These are phyloP conservation scores for Ectemnius continuus DNA, from an alignment of 2,888 invertebrate genomes.

Conservation along the genomic window DNA sequence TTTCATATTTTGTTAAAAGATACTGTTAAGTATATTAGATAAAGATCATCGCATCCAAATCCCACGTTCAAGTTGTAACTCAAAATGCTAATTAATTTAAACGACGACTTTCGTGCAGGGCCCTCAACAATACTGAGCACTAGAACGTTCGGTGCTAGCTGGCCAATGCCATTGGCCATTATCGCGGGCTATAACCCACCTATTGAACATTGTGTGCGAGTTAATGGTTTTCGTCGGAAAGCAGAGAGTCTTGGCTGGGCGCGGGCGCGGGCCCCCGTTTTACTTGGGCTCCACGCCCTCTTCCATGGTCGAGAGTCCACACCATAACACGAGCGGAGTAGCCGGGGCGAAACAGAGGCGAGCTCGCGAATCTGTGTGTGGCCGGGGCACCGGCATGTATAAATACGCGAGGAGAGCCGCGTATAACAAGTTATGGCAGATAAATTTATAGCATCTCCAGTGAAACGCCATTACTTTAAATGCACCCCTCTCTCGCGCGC, in stretches of 20 bases:
- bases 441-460: conserved; percentile 79
- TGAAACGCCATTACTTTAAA: conserved; percentile 77
- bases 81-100: too few relatives aligned
- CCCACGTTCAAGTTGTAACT: too few relatives aligned
- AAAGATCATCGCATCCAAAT: too few relatives aligned
- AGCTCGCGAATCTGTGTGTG: conserved; percentile 69
- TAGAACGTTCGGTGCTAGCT: too few relatives aligned
- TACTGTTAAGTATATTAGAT: too few relatives aligned
- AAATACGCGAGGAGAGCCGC: conserved; percentile 77
- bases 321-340: conserved; percentile 50
- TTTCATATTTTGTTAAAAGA: too few relatives aligned
- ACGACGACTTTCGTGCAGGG: too few relatives aligned
- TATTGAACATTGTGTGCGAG: conserved; percentile 36
- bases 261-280: conserved; percentile 9
- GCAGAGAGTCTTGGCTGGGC: conserved; percentile 29
- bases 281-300: conserved; percentile 48
- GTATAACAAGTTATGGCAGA: conserved; percentile 79
- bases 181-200: not conserved
- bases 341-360: conserved; percentile 49
- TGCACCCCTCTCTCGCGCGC: conserved; percentile 58
- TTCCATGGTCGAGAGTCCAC: conserved; percentile 41
- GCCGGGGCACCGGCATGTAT: conserved; percentile 73
- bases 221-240: conserved; percentile 40
- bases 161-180: too few relatives aligned
- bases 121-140: too few relatives aligned